Percentiles rank a stretch among this genome's conserved stretches.
Conservation (phyloP, 2,888 invertebrate species). For the Conistra vaccinii region DNA sequence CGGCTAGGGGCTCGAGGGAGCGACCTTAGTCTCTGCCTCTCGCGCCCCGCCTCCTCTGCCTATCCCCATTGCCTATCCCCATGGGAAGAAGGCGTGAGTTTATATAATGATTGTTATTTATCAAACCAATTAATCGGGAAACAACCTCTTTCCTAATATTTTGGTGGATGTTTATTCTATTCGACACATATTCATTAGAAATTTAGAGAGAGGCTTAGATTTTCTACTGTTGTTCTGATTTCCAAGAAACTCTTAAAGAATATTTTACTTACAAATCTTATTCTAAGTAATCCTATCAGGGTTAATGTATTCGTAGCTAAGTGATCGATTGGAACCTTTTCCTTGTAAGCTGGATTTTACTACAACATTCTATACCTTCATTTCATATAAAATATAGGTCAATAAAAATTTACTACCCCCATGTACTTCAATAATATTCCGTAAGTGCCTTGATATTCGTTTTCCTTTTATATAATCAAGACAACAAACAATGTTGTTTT, state of each 20-base stretch:
- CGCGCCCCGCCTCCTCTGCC: too few relatives aligned
- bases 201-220: neutral
- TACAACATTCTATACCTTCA: neutral
- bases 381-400: conserved; percentile 11
- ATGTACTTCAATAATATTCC: conserved; percentile 4
- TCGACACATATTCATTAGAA: neutral
- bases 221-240: neutral
- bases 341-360: conserved; percentile 3
- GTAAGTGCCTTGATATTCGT: conserved; percentile 16
- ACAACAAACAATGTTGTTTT: conserved; percentile 60
- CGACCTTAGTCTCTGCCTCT: too few relatives aligned
- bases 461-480: conserved; percentile 46
- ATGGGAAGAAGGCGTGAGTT: too few relatives aligned
- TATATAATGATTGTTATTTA: too few relatives aligned
- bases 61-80: too few relatives aligned
- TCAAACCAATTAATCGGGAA: neutral
- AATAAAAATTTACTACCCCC: conserved; percentile 3
- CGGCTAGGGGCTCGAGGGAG: too few relatives aligned
- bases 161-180: neutral
- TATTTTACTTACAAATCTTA: neutral
- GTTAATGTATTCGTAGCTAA: neutral
- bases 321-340: conserved; percentile 13
- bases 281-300: neutral
- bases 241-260: neutral
- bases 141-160: neutral